phyloP scores from a whole-genome alignment of 2,797 vertebrate genomes.

The Psittacula derbiana region DNA sequence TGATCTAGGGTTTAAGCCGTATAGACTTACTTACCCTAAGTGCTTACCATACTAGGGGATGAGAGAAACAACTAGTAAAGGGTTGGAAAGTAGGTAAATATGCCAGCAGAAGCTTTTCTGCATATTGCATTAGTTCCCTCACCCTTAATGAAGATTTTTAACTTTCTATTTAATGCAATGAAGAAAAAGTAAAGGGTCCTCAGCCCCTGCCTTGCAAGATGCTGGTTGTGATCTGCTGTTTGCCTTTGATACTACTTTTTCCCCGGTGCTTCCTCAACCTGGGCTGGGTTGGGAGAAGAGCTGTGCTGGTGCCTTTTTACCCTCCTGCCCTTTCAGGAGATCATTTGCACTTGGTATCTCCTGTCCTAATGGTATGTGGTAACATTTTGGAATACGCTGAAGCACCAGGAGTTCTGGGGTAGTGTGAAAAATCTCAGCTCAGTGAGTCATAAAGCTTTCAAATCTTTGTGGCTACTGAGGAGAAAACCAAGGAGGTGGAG shows the following conservation, averaged over 20 bases:
- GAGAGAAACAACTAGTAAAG: not conserved
- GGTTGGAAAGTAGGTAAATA: not conserved
- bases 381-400: not conserved
- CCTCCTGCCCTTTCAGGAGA: not conserved
- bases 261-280: rapidly evolving
- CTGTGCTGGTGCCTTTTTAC: not conserved
- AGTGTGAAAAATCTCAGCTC: not conserved
- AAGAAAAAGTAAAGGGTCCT: not conserved
- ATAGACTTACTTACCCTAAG: not conserved
- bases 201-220: not conserved
- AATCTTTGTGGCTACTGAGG: not conserved
- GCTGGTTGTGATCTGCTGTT: not conserved
- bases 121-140: not conserved
- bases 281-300: not conserved
- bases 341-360: not conserved
- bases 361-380: not conserved
- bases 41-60: not conserved
- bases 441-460: conserved; percentile 29
- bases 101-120: not conserved
- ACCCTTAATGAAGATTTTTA: not conserved
- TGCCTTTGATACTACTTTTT: not conserved
- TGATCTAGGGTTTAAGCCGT: not conserved
- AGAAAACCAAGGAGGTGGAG: conserved; percentile 32
- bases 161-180: not conserved
- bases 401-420: not conserved